phyloP scores from a whole-genome alignment of 2,113 vertebrate species.

The Phocoena phocoena region DNA sequence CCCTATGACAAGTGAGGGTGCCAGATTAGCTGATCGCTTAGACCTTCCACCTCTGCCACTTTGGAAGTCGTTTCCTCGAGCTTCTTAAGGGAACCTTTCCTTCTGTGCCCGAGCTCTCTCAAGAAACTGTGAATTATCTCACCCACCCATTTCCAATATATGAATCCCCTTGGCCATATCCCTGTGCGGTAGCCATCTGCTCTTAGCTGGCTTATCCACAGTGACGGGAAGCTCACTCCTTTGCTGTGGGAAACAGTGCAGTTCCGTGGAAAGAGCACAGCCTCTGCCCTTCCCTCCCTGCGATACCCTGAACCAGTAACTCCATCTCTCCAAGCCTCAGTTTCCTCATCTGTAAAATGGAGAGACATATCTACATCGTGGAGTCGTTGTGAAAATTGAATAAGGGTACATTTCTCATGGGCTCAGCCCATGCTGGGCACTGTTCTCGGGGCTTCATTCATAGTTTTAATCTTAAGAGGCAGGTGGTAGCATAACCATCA shows the following conservation, averaged over 20 bases:
- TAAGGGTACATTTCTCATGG: neutral
- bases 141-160: no score
- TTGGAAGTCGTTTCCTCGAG: no score
- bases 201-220: neutral
- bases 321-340: neutral
- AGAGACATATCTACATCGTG: no score
- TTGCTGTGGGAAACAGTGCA: neutral
- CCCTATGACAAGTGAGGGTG: no score
- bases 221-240: neutral
- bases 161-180: neutral
- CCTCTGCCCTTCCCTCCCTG: neutral
- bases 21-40: no score
- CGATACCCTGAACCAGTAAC: neutral
- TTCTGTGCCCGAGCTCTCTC: no score
- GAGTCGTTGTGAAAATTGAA: neutral
- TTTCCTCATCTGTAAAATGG: neutral
- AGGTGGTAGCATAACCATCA: neutral
- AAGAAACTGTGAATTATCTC: no score
- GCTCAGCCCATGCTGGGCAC: neutral
- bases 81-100: no score
- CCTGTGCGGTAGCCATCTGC: neutral
- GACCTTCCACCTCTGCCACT: no score
- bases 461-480: neutral
- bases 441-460: neutral
- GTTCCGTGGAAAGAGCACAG: neutral